Evolutionary conservation across 1,140 invertebrate genomes (phyloP), one percentile per base, ranked within the genome.

Genomic region (Drosophila nasuta): DNA sequence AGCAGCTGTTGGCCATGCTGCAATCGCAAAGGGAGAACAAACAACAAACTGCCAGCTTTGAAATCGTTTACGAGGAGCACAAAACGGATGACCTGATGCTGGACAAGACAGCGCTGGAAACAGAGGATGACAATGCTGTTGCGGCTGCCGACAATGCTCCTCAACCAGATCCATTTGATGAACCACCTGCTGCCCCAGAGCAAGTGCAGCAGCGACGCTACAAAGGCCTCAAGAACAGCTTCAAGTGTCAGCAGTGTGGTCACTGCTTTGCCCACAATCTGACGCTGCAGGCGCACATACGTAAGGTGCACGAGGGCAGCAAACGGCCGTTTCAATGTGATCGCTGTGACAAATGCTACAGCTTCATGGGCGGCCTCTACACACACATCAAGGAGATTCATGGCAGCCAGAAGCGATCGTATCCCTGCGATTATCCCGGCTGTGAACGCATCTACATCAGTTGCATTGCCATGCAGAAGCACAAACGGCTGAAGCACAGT

Each of bases 361-460:
- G 75, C 30, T 92, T 91, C n/a, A 80, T 92, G 71, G 91, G 91
- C 30, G 91, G 91, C 8, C 79, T 92, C 6, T 92, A 91, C 20
- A 92, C 91, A 2, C 91, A 92, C 62, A 92, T 91, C 17, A 79
- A 80, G 17, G 91, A 91, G 71, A 70, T 92, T 4, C 91, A 92
- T 38, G 78, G 75, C 5, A 66, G 79, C 0, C 25, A 68, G 6
- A 72, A 68, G 28, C 83, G 91, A 1, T 77, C 79, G 0, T 80
- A 92, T 75, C 52, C 74, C 20, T 92, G 91, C 35, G 74, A 86
- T 10, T 60, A 82, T 30, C 56, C 73, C 0, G 83, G 74, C 46
- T 92, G 91, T 58, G 91, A 78, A 0, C 79, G 85, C 13, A 51
- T 89, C 17, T 92, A 92, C 51, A 91, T 85, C 59, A 91, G 83